Base-by-base conservation (phyloP, 2,888 invertebrate species). In the Taenaris catops region DNA sequence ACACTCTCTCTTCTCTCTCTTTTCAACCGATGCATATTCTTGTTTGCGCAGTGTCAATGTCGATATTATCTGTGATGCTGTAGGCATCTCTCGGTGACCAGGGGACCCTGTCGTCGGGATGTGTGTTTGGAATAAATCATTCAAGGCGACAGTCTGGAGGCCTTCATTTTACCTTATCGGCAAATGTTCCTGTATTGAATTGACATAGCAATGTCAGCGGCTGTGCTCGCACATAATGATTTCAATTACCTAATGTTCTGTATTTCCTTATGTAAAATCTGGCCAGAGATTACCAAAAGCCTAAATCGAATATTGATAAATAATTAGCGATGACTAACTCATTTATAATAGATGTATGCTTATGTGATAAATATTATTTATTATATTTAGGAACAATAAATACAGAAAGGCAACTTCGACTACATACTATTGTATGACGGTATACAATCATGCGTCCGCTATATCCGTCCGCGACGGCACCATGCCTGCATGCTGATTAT, bases 61-160 rank as follows among this genome's bases (percentile, higher is more conserved):
- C 74, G 52, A 55, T 57, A 62, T 64, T 63, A 66, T 67, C 64
- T 58, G 57, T 58, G 57, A 67, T 66, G 69, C 62, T 59, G 57
- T 50, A 43, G 55, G 63, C 65, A 63, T 64, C 49, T 53, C 42
- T 41, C 41, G 38, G 42, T 37, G 36, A 46, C 51, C 46, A 44
- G 38, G 42, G 44, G 46, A 43, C 47, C 38, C 37, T 51, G 55
- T 48, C 48, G 48, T 48, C 51, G 48, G 48, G 44, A 49, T 49
- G 48, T 63, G 63, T 60, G 63, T 45, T 54, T 50, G 45, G 64
- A 65, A 69, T 70, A 59, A 58, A 48, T 44, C 46, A 51, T 51
- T 48, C 55, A 57, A 63, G 56, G 57, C 38, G 41, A 32, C 33
- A 19, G 34, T 44, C 48, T 45, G 44, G 38, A 45, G 46, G 53